These are phyloP conservation scores for Zele albiditarsus DNA, from an alignment of 2,888 invertebrate genomes.

Conservation along the genomic window DNA sequence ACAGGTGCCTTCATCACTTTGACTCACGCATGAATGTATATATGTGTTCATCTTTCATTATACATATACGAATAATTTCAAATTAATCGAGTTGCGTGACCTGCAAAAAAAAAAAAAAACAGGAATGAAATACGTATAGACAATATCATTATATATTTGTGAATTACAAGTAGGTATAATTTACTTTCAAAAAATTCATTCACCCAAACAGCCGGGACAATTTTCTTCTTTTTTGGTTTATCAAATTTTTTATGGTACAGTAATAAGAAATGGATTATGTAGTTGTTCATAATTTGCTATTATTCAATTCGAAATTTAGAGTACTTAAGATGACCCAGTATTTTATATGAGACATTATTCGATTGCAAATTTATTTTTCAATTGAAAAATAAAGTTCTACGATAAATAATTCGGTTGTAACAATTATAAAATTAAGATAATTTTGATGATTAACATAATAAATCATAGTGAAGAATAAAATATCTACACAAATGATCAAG, in stretches of 20 bases:
- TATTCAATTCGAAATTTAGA: no score
- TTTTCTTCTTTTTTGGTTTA: background rate
- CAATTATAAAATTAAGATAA: no score
- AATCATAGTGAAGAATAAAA: no score
- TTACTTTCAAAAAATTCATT: background rate
- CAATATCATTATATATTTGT: background rate
- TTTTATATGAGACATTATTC: no score
- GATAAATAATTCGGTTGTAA: no score
- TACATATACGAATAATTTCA: slow-evolving; percentile 1
- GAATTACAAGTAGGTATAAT: background rate
- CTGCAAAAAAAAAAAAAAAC: background rate
- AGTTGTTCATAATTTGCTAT: no score
- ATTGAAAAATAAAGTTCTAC: no score
- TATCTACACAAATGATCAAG: no score
- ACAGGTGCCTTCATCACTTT: slow-evolving; percentile 39
- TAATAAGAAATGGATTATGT: no score
- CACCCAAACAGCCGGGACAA: background rate
- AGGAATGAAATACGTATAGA: background rate
- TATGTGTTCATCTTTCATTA: background rate
- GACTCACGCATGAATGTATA: slow-evolving; percentile 17
- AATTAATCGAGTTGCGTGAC: slow-evolving; percentile 17
- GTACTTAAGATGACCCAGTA: no score
- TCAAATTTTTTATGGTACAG: background rate
- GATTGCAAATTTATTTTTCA: no score
- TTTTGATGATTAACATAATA: no score